Percentiles rank a stretch among this genome's conserved stretches.
phyloP scores from a whole-genome alignment of 2,797 vertebrate genomes.

The Anolis apletophallus region DNA sequence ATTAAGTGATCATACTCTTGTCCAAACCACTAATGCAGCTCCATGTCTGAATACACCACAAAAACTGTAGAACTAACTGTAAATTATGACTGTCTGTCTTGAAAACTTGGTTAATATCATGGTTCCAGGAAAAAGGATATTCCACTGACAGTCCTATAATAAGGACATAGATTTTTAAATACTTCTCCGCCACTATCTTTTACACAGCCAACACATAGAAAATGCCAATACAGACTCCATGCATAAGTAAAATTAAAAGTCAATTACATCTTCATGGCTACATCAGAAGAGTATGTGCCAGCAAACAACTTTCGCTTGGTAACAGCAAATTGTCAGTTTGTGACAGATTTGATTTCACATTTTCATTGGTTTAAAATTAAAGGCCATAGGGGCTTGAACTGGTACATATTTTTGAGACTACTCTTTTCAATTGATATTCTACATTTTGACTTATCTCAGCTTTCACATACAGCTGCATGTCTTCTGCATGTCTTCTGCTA shows the following conservation, averaged over 20 bases:
- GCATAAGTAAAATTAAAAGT: constrained; percentile 8
- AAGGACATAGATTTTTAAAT: constrained; percentile 25
- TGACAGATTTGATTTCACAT: not conserved
- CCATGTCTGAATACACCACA: constrained; percentile 15
- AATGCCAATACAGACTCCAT: constrained; percentile 1
- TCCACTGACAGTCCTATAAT: constrained; percentile 21
- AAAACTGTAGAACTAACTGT: not conserved
- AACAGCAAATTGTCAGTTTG: not conserved
- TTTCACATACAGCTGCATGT: not conserved
- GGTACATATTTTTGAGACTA: not conserved
- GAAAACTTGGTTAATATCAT: constrained; percentile 30
- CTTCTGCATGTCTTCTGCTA: not conserved
- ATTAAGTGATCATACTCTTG: not conserved
- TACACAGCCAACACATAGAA: not conserved
- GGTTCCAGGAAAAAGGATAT: constrained; percentile 13
- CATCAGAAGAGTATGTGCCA: not conserved
- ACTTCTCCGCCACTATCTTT: not conserved
- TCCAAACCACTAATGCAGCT: constrained; percentile 22
- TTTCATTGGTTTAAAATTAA: constrained; percentile 12
- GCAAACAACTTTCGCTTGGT: not conserved
- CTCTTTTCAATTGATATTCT: not conserved
- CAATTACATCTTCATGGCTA: not conserved
- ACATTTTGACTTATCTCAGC: not conserved
- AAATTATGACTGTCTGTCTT: constrained; percentile 30
- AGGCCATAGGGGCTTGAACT: not conserved